phyloP scores from a whole-genome alignment of 2,113 vertebrate species.

The rat (Rattus norvegicus) region GRCr8 NC_086022.1:178250001-178250500 shows the following conservation, averaged over 20 bases:
- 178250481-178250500: too few species aligned
- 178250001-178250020: not conserved
- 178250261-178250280: not conserved
- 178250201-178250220: not conserved
- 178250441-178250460: too few species aligned
- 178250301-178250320: not conserved
- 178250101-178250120: not conserved
- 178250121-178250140: not conserved
- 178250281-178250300: too few species aligned
- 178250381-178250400: not conserved
- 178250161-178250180: not conserved
- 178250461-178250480: too few species aligned
- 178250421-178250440: not conserved
- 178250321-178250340: not conserved
- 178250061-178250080: not conserved
- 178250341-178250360: not conserved
- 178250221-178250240: not conserved
- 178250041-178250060: not conserved
- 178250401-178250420: not conserved
- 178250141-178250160: not conserved
- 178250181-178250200: not conserved
- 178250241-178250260: not conserved
- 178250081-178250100: not conserved
- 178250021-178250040: not conserved
- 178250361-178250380: not conserved